A percentile compares a stretch with the other conserved stretches of the same genome.
These are phyloP conservation scores for Chaenocephalus aceratus DNA, from an alignment of 2,113 vertebrate genomes.

Conservation along the genomic window DNA sequence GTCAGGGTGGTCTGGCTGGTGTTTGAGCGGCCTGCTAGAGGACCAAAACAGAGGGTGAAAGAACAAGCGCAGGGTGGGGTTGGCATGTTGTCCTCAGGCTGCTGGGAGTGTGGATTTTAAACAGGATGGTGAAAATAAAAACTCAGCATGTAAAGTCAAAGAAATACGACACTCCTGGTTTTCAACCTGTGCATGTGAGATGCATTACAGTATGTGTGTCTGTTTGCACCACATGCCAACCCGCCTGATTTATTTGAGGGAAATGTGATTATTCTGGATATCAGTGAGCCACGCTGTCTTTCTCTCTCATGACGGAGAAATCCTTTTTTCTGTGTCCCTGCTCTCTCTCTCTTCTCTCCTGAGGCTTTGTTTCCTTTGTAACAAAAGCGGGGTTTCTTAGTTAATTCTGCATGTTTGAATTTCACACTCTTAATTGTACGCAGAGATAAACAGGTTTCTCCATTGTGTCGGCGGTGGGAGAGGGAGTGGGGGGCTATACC, in stretches of 20 bases:
- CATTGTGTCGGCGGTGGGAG: constrained; percentile 63
- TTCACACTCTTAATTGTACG: constrained; percentile 83
- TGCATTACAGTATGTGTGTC: constrained; percentile 44
- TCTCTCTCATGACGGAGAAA: constrained; percentile 63
- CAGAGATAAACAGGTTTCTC: constrained; percentile 82
- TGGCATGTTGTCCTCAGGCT: constrained; percentile 57
- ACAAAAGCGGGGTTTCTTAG: constrained; percentile 81
- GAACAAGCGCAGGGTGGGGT: constrained; percentile 51
- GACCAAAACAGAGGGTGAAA: constrained; percentile 61
- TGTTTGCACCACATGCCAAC: constrained; percentile 68
- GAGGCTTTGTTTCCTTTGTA: constrained; percentile 82
- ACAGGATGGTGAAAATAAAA: constrained; percentile 42
- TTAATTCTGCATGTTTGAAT: constrained; percentile 84
- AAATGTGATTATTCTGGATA: constrained; percentile 83
- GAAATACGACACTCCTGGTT: constrained; percentile 42
- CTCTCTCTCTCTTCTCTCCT: constrained; percentile 51
- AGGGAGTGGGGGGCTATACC: constrained; percentile 29
- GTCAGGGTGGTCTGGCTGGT: constrained; percentile 62
- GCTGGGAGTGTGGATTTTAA: constrained; percentile 31
- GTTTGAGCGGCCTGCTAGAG: constrained; percentile 26
- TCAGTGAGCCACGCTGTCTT: constrained; percentile 74
- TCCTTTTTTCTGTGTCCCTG: constrained; percentile 42
- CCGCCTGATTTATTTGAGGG: constrained; percentile 73
- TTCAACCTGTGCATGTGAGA: constrained; percentile 54
- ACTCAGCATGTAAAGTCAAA: constrained; percentile 48